Evolutionary conservation across 2,888 invertebrate species (phyloP), one percentile per base, ranked within the genome.

Genomic region (Diogma glabrata): DNA sequence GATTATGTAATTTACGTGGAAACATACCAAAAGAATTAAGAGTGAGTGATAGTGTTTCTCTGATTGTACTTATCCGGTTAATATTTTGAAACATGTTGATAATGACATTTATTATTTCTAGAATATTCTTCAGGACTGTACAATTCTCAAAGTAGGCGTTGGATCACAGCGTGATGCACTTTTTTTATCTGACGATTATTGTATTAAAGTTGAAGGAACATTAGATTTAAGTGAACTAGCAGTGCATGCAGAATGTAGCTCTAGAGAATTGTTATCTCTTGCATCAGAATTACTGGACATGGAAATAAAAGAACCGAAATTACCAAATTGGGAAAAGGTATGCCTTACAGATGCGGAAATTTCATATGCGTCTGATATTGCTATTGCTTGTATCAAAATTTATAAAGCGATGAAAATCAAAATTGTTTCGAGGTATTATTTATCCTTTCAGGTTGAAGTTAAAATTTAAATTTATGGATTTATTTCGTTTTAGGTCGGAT

Each of bases 261-360:
- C 20, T 14, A 12, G 43, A 3, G 43, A 23, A 22, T n/a, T 43
- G 9, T 20, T 23, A 22, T 43, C 43, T 6, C n/a, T 43, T 3
- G 43, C 43, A 8, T 20, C 20, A 43, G 23, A 22, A 12, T n/a
- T 43, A n/a, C 23, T 20, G n/a, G 14, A 43, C 6, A 22, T 43
- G n/a, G n/a, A n/a, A n/a, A n/a, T n/a, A n/a, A n/a, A 22, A 22
- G 43, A 43, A 22, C 12, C 23, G 3, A 20, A 23, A 3, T 2
- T 9, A 22, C n/a, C 28, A 1, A 38, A 47, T 47, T 24, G 40
- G 17, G 52, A 50, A 17, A 47, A n/a, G n/a, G n/a, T n/a, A n/a
- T n/a, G n/a, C n/a, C n/a, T n/a, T n/a, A n/a, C n/a, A n/a, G n/a
- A n/a, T n/a, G n/a, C n/a, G n/a, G n/a, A n/a, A n/a, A n/a, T n/a